Evolutionary conservation across 2,888 invertebrate species (phyloP), one percentile per base, ranked within the genome.

Genomic region (Drosophila mayaguana): DNA sequence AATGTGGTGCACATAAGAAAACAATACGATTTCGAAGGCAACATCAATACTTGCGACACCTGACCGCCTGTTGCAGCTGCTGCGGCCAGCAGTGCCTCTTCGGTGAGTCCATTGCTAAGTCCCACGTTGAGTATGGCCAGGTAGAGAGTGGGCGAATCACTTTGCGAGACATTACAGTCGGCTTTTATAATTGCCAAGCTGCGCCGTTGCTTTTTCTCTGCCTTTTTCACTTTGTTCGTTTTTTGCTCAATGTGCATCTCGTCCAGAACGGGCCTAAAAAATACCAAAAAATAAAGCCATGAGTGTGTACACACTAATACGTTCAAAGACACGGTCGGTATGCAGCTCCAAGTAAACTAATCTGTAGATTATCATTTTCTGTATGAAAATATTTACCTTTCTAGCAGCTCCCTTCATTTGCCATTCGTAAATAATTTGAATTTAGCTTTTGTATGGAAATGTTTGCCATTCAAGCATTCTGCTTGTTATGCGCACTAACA

Each of bases 61-160:
- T 88, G 68, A 1, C 96, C 95, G 91, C 93, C 93, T 63, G 93
- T 88, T 6, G 92, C 87, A 60, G 95, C 88, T 60, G 95, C 94
- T 7, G 94, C 91, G 46, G 94, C 90, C 7, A 95, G 89, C 12
- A 98, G 88, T 53, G 93, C 91, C 86, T 96, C 95, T 90, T 96
- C 95, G 7, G 94, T 94, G 25, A 97, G 93, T 7, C 97, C 97
- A 78, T 96, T 97, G 3, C 96, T 96, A 69, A 98, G 94, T 1
- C 98, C 98, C 32, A 96, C 96, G 93, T 98, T 98, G 83, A 97
- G 96, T n/a, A 98, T 97, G 2, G 80, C 91, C 36, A 93, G 60
- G 63, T 73, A 78, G 72, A 88, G 85, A 6, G 93, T 93, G 16
- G 94, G 92, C 0, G 43, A 65, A 11, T 89, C 86, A 20, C 91